Base-by-base conservation (phyloP, 2,888 invertebrate genomes). In the Candidula unifasciata region DNA sequence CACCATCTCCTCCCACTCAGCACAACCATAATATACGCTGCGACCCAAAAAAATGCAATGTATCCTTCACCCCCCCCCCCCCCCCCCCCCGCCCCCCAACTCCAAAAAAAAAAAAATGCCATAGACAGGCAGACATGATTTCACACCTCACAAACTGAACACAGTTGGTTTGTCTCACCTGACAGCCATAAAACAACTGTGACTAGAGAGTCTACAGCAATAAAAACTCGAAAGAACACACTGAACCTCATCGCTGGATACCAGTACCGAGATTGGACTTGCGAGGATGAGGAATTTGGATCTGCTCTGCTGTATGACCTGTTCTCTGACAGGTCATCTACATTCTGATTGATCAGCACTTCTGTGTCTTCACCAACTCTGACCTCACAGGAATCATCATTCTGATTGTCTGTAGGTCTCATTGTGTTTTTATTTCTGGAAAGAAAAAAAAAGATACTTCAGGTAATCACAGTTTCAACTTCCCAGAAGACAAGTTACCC, bases 141-240 rank as follows among this genome's bases (percentile, higher is more conserved):
- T n/a, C n/a, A n/a, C n/a, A n/a, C n/a, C n/a, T n/a, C n/a, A n/a
- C n/a, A n/a, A n/a, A n/a, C n/a, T n/a, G n/a, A n/a, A 6, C 35
- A 27, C 27, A 6, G 18, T 16, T n/a, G 2, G 60, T 44, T 30
- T 0, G 37, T 44, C 80, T 64, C 60, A 84, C 84, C 84, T 84
- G 84, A 76, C 0, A 84, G 80, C 84, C 84, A 84, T 33, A 84
- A 35, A n/a, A 84, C 37, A n/a, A 84, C 37, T 3, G 84, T 33
- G 13, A 84, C 76, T 1, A 80, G 30, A 16, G 57, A 35, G 76
- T 80, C 80, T 8, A 84, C 3, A 3, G 52, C 57, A 30, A 84
- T 13, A 35, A 80, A 30, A n/a, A n/a, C 52, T 18, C 37, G 57
- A 52, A 84, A 84, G 3, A 84, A 3, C 8, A 76, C 35, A 10